Evolutionary conservation across 2,797 vertebrate genomes (phyloP), one percentile per base, ranked within the genome.

Genomic region (Galago senegalensis): DNA sequence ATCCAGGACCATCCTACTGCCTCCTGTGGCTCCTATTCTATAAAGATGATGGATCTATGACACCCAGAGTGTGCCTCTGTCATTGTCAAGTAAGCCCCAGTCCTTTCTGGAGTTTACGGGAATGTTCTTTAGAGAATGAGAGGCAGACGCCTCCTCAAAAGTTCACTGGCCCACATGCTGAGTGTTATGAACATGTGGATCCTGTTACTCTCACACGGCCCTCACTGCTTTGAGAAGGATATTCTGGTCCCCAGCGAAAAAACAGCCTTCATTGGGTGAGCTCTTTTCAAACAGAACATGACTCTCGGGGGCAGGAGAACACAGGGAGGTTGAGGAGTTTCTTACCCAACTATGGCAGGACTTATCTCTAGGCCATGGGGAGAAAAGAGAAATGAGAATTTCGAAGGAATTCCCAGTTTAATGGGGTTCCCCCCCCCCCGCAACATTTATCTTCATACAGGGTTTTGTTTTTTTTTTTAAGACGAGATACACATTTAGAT

Each of bases 191-290:
- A 94, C 97, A 97, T 83, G 85, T 56, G 97, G 86, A 96, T 94
- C 63, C 79, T 29, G 88, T 96, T 97, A 93, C 65, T 63, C 34
- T 67, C 65, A 3, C 18, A 4, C 73, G 92, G 88, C 85, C 75
- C 88, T 80, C 20, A 1, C 63, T 69, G 89, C 95, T 72, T 53
- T 13, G 29, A 81, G 92, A 93, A 95, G 85, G 77, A 87, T 87
- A 91, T 92, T 91, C 93, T 90, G 84, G 89, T 79, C 65, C 95
- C 84, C 29, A 92, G 76, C 77, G 97, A 94, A 94, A 96, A 94
- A 87, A 67, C 92, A 96, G 95, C 60, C 87, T 69, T 84, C 58
- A 4, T 63, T 84, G 87, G 79, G 40, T 85, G 16, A 89, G 82
- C 43, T 81, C 86, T 88, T 96, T 97, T 87, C 75, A 93, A 94